These are phyloP conservation scores for Matsumurasca onukii DNA, from an alignment of 1,140 invertebrate species.

Conservation along the genomic window DNA sequence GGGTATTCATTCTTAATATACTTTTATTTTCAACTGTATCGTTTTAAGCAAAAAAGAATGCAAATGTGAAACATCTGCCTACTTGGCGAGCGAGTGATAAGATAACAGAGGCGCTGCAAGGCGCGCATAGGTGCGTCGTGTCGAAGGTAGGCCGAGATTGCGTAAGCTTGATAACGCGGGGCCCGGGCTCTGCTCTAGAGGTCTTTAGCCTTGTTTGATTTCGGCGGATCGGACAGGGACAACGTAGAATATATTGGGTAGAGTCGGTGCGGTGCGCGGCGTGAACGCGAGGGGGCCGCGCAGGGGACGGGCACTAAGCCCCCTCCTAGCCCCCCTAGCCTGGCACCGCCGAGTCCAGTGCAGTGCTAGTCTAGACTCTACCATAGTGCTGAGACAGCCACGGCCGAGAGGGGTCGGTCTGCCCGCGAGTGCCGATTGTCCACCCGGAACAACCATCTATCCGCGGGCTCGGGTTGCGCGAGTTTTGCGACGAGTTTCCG, in stretches of 20 bases:
- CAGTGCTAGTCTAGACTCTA: background rate
- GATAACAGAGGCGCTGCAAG: too few species aligned
- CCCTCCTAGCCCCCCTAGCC: slow-evolving; percentile 5
- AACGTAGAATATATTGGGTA: slow-evolving; percentile 29
- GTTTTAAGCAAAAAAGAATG: too few species aligned
- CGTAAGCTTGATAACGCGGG: slow-evolving; percentile 17
- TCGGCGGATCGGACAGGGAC: slow-evolving; percentile 25
- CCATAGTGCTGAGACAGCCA: background rate
- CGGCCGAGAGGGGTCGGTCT: background rate
- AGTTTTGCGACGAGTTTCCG: background rate
- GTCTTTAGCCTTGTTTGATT: slow-evolving; percentile 28
- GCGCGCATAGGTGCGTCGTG: too few species aligned
- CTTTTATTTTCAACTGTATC: too few species aligned
- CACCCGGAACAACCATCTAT: background rate
- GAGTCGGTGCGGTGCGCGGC: background rate
- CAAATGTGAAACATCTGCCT: too few species aligned
- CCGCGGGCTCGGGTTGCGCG: too few species aligned
- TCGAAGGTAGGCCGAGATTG: too few species aligned
- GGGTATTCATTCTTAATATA: too few species aligned
- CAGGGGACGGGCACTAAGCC: background rate
- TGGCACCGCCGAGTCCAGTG: slow-evolving; percentile 26
- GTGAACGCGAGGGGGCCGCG: too few species aligned
- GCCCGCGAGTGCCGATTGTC: background rate
- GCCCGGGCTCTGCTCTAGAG: background rate
- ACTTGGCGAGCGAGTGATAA: too few species aligned